Conservation (phyloP, 1,140 invertebrate genomes). For the Pseudoatta argentina region DNA sequence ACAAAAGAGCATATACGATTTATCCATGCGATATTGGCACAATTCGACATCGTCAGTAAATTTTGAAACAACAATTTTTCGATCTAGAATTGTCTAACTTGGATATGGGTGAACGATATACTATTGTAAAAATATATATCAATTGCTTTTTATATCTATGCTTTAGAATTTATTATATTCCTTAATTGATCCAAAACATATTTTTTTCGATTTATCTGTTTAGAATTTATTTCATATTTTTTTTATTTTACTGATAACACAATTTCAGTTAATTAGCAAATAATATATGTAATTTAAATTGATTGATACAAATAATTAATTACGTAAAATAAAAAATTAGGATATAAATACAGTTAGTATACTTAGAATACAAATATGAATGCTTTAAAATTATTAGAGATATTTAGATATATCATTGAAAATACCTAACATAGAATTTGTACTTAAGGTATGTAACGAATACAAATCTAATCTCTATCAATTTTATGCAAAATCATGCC, state of each 20-base stretch:
- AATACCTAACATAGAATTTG: background rate
- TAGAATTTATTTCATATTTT: background rate
- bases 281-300: background rate
- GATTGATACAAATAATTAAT: background rate
- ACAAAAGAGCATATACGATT: conserved; percentile 11
- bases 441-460: background rate
- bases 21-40: background rate
- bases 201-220: background rate
- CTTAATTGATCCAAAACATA: background rate
- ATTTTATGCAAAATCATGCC: conserved; percentile 12
- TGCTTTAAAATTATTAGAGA: background rate
- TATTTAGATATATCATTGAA: background rate
- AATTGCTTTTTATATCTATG: background rate
- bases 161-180: conserved; percentile 1
- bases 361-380: too few relatives aligned
- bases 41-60: background rate
- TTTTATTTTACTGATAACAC: background rate
- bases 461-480: conserved; percentile 13
- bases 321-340: background rate
- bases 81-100: conserved; percentile 2
- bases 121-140: background rate
- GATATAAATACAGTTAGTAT: background rate
- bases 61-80: background rate
- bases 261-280: background rate
- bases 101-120: background rate